Conservation (phyloP, 2,888 invertebrate species). For the Sipha maydis region DNA sequence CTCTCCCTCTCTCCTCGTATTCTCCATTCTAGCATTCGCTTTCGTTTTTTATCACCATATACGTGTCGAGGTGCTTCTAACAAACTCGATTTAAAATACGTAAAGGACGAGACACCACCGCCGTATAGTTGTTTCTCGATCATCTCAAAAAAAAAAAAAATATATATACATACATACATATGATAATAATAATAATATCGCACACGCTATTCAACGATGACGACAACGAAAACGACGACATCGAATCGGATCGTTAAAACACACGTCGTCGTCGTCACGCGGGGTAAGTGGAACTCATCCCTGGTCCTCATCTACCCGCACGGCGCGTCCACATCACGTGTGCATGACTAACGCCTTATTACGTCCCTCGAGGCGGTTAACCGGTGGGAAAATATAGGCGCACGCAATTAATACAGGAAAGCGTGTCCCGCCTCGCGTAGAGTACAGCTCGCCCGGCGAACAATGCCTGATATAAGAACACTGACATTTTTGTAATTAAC, state of each 20-base stretch:
- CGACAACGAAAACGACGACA: not conserved
- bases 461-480: too few relatives aligned
- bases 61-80: constrained; percentile 25
- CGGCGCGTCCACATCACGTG: not conserved
- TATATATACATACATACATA: not conserved
- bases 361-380: not conserved
- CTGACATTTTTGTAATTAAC: too few relatives aligned
- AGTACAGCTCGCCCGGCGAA: not conserved
- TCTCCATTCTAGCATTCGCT: not conserved
- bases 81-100: constrained; percentile 56
- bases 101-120: not conserved
- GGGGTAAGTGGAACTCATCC: not conserved
- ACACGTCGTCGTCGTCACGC: not conserved
- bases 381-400: not conserved
- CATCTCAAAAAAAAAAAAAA: constrained; percentile 12
- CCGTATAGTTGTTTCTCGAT: not conserved
- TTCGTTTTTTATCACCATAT: not conserved
- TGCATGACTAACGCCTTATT: not conserved
- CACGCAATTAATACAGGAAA: not conserved
- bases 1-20: not conserved
- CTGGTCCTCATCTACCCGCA: not conserved
- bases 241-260: constrained; percentile 26
- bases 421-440: not conserved
- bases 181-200: not conserved
- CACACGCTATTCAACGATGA: not conserved